phyloP scores from a whole-genome alignment of 1,140 invertebrate genomes.

The Drosophila bipectinata region DNA sequence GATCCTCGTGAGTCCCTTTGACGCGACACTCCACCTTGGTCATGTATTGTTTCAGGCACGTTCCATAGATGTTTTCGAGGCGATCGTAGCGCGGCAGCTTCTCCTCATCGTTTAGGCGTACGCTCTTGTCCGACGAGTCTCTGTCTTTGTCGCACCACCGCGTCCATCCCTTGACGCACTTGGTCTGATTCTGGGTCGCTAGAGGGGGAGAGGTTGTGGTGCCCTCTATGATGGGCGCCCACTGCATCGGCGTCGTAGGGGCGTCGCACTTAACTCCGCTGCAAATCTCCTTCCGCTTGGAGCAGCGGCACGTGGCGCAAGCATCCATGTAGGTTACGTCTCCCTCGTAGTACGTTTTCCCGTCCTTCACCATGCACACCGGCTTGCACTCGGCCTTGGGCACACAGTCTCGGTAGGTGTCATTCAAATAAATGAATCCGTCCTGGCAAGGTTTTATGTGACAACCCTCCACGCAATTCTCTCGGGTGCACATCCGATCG shows the following conservation, averaged over 20 bases:
- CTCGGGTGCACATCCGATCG: conserved; percentile 87
- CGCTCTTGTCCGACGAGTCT: conserved; percentile 71
- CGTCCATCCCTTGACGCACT: conserved; percentile 89
- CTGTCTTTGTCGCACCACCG: conserved; percentile 89
- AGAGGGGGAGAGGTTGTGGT: conserved; percentile 41
- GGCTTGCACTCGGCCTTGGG: conserved; percentile 89
- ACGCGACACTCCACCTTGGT: conserved; percentile 90
- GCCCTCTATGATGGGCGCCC: conserved; percentile 29
- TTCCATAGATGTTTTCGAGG: conserved; percentile 69
- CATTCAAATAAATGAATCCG: conserved; percentile 89
- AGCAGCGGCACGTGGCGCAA: conserved; percentile 91
- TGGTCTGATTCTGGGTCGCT: conserved; percentile 64
- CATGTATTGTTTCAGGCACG: conserved; percentile 85
- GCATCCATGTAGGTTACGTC: conserved; percentile 89
- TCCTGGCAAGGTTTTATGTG: conserved; percentile 88
- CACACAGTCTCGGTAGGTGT: conserved; percentile 89
- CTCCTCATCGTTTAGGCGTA: conserved; percentile 78
- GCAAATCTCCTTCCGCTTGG: conserved; percentile 87
- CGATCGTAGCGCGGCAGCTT: conserved; percentile 75
- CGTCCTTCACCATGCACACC: conserved; percentile 88
- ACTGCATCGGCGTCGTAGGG: conserved; percentile 50
- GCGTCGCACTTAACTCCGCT: conserved; percentile 87
- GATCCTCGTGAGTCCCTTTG: conserved; percentile 85
- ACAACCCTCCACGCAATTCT: conserved; percentile 91
- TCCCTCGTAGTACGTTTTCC: conserved; percentile 89